Evolutionary conservation across 2,888 invertebrate genomes (phyloP).

Genomic region (Melinaea marsaeus): DNA sequence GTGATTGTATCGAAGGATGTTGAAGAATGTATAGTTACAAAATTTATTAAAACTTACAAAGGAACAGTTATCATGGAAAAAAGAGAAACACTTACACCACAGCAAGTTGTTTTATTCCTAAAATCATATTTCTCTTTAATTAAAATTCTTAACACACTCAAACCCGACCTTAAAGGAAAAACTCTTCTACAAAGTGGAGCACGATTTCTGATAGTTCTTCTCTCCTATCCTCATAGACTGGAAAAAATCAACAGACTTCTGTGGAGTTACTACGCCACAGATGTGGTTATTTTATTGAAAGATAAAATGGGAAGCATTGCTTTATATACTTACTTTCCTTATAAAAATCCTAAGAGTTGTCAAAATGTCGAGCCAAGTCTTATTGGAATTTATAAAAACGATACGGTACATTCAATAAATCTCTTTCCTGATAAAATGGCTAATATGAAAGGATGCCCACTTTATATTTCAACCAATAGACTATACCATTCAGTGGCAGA

Average conservation of each 20-base stretch:
- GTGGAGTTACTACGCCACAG: conserved; percentile 51
- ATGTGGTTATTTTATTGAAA: conserved; percentile 46
- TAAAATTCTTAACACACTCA: conserved; percentile 43
- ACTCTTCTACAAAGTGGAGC: conserved; percentile 49
- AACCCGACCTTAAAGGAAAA: conserved; percentile 54
- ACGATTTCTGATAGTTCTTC: conserved; percentile 49
- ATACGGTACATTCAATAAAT: conserved; percentile 28
- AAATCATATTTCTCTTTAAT: conserved; percentile 49
- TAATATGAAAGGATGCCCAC: conserved; percentile 57
- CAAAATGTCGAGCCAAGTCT: conserved; percentile 48
- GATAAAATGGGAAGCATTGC: conserved; percentile 38
- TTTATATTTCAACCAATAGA: conserved; percentile 61
- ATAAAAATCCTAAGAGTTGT: conserved; percentile 50
- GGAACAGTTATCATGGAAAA: conserved; percentile 52
- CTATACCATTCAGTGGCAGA: conserved; percentile 49
- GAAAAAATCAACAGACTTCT: conserved; percentile 47
- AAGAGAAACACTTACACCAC: conserved; percentile 39
- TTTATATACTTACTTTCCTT: conserved; percentile 55
- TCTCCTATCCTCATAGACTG: conserved; percentile 43
- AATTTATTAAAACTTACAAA: conserved; percentile 47
- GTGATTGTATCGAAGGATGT: conserved; percentile 48
- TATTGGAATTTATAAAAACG: conserved; percentile 44
- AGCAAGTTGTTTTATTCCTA: conserved; percentile 53
- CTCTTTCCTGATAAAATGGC: conserved; percentile 55
- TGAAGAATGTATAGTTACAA: conserved; percentile 40